Base-by-base conservation (phyloP, 2,888 invertebrate species). In the Cephonodes hylas region DNA sequence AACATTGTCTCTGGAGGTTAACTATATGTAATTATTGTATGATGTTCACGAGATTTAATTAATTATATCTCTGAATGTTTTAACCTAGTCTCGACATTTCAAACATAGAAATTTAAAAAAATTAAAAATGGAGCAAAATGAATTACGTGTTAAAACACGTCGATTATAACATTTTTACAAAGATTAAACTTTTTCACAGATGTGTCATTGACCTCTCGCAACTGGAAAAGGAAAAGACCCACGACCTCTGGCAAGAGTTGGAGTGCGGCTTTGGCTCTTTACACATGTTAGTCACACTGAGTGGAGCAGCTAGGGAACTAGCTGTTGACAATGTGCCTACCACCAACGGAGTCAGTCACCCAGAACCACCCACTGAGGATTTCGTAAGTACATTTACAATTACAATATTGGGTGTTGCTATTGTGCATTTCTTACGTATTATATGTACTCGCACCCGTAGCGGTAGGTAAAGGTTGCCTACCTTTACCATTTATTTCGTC, bases 211-310 rank as follows among this genome's bases (percentile, higher is more conserved):
- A 92, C 73, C 80, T 92, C 7, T 84, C 88, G 0, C 81, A 82
- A 44, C 70, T 91, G 23, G 89, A 91, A 56, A 88, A 84, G 61
- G 91, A 92, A 71, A 87, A 84, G 70, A 91, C 92, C 3, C 89
- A 91, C 62, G 91, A 92, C 62, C 65, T 92, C 8, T 91, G 91
- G 90, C 86, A 86, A 64, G 83, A 88, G 61, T 68, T 91, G 69
- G 91, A 91, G 63, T 89, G 91, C 59, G 91, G 92, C 1, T 85
- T 81, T 68, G 92, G 92, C 0, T 79, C 83, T 38, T 57, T 92
- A 7, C 92, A 92, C 66, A 68, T 92, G 72, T 74, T 91, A 65
- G 72, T 91, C 48, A 91, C 92, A 0, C 70, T 91, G 64, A 86
- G 85, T 61, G 87, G 85, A 1, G 76, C 88, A 0, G 77, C 78